Evolutionary conservation across 2,888 invertebrate species (phyloP).

Genomic region (Sclerodermus sp.): DNA sequence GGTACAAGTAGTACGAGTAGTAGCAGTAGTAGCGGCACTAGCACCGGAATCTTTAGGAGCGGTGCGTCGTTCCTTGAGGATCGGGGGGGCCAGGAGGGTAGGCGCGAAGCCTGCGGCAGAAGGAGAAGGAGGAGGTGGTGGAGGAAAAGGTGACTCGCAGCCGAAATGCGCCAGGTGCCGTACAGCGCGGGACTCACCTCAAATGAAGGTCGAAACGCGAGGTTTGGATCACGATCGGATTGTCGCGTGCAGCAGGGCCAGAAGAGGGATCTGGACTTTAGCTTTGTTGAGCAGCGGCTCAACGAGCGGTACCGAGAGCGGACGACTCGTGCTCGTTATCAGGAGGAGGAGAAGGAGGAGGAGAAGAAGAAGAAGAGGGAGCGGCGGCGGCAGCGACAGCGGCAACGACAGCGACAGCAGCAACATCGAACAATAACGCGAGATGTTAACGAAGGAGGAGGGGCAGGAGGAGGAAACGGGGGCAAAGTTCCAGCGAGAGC

Average conservation of each 20-base stretch:
- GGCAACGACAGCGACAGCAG: neutral
- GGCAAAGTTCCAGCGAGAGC: constrained; percentile 5
- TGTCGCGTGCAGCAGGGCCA: neutral
- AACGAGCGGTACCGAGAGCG: neutral
- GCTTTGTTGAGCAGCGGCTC: no score
- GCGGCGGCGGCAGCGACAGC: neutral
- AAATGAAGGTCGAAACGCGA: constrained; percentile 22
- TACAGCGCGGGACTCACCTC: constrained; percentile 33
- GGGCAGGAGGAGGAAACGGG: constrained; percentile 2
- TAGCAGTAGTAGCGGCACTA: no score
- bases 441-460: neutral
- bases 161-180: constrained; percentile 48
- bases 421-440: neutral
- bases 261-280: no score
- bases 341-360: neutral
- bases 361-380: neutral
- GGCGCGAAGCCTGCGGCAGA: constrained; percentile 2
- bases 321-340: neutral
- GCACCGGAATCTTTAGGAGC: no score
- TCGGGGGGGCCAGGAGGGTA: no score
- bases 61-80: no score
- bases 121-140: constrained; percentile 18
- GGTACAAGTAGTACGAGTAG: no score
- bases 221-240: neutral
- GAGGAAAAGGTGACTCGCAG: constrained; percentile 51